These are phyloP conservation scores for Sebastiscus albofasciatus DNA, from an alignment of 2,797 vertebrate genomes.

Conservation along the genomic window DNA sequence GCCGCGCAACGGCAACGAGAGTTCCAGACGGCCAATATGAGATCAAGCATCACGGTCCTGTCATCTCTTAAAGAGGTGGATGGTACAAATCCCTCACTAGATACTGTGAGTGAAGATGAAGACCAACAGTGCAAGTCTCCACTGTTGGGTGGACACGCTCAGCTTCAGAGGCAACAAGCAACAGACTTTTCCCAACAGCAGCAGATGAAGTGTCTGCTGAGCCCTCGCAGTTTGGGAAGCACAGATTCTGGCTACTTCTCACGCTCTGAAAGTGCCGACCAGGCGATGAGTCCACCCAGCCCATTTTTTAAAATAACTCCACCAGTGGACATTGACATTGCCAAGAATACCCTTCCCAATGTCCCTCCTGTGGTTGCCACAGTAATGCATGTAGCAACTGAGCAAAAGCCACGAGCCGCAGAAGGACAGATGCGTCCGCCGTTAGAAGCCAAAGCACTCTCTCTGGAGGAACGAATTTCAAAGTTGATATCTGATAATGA, in stretches of 20 bases:
- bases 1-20: constrained; percentile 89
- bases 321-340: constrained; percentile 86
- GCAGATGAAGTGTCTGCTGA: constrained; percentile 92
- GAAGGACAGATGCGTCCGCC: constrained; percentile 92
- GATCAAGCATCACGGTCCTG: constrained; percentile 79
- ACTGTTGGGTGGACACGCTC: constrained; percentile 85
- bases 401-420: constrained; percentile 81
- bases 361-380: constrained; percentile 78
- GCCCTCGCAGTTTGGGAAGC: constrained; percentile 95
- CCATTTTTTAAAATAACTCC: constrained; percentile 91
- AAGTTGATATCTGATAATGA: constrained; percentile 99
- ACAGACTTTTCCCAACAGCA: constrained; percentile 95
- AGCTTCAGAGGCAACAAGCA: constrained; percentile 96
- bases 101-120: constrained; percentile 80
- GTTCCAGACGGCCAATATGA: constrained; percentile 79
- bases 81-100: constrained; percentile 80
- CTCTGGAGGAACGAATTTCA: constrained; percentile 96
- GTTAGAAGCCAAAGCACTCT: constrained; percentile 92
- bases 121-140: constrained; percentile 87
- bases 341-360: constrained; percentile 80
- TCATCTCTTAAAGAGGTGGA: constrained; percentile 88
- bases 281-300: constrained; percentile 93
- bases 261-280: constrained; percentile 96
- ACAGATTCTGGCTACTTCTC: constrained; percentile 99
- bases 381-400: constrained; percentile 81